Evolutionary conservation across 2,888 invertebrate genomes (phyloP).

Genomic region (Athetis lepigone): DNA sequence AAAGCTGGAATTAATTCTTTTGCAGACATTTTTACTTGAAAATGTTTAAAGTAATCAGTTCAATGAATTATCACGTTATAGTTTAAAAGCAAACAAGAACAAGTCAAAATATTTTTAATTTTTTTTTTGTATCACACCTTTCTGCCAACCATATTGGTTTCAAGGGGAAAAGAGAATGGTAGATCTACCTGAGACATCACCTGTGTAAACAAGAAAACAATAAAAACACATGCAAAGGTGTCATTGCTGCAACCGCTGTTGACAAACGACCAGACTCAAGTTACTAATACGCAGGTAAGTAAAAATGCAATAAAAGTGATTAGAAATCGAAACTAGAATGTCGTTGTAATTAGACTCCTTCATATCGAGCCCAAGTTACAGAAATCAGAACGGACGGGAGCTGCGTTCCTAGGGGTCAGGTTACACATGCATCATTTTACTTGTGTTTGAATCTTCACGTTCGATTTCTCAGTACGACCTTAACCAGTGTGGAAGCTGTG

Average conservation of each 20-base stretch:
- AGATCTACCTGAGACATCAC: slow-evolving; percentile 38
- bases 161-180: slow-evolving; percentile 13
- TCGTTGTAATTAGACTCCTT: slow-evolving; percentile 67
- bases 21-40: background rate
- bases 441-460: slow-evolving; percentile 32
- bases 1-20: background rate
- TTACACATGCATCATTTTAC: slow-evolving; percentile 64
- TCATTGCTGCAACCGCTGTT: slow-evolving; percentile 7
- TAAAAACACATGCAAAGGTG: slow-evolving; percentile 35
- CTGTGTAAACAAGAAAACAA: slow-evolving; percentile 35
- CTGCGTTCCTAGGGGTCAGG: slow-evolving; percentile 51
- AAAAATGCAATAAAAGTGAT: slow-evolving; percentile 66
- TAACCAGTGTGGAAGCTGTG: background rate
- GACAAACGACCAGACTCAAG: slow-evolving; percentile 24
- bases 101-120: background rate
- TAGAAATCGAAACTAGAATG: slow-evolving; percentile 73
- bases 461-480: slow-evolving; percentile 39
- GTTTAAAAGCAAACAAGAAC: slow-evolving; percentile 3
- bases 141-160: slow-evolving; percentile 19
- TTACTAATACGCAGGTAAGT: slow-evolving; percentile 35
- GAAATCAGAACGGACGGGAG: slow-evolving; percentile 68
- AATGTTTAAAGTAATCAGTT: background rate
- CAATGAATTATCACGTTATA: background rate
- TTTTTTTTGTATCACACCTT: slow-evolving; percentile 16
- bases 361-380: slow-evolving; percentile 65